Evolutionary conservation across 2,797 vertebrate species (phyloP).

Genomic region (Sebastes alutus): DNA sequence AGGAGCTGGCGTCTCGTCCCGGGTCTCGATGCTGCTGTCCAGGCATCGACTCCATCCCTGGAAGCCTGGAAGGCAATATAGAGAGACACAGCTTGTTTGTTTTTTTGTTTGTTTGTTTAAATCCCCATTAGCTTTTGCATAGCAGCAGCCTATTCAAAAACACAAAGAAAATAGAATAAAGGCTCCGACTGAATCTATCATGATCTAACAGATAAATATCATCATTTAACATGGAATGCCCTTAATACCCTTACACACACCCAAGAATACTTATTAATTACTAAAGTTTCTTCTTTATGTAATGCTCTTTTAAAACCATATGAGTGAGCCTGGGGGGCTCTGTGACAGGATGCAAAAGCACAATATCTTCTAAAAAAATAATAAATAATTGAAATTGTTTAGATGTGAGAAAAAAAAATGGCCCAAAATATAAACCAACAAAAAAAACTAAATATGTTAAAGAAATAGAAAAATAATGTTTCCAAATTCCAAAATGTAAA

Average conservation of each 20-base stretch:
- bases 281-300: no score
- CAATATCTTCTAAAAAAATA: not conserved
- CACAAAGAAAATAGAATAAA: no score
- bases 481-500: not conserved
- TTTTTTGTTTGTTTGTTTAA: no score
- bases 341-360: not conserved
- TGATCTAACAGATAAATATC: no score
- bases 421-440: not conserved
- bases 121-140: no score
- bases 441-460: not conserved
- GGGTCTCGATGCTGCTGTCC: conserved; percentile 90
- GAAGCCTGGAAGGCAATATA: conserved; percentile 67
- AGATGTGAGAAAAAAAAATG: not conserved
- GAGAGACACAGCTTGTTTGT: not conserved
- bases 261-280: no score
- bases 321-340: conserved; percentile 3
- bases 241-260: no score
- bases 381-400: not conserved
- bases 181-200: no score
- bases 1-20: conserved; percentile 89
- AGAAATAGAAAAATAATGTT: not conserved
- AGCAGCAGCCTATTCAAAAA: no score
- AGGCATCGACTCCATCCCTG: conserved; percentile 93
- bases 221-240: no score
- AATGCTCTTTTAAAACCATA: no score